These are phyloP conservation scores for Tachysurus vachellii DNA, from an alignment of 2,113 vertebrate genomes.

Conservation along the genomic window DNA sequence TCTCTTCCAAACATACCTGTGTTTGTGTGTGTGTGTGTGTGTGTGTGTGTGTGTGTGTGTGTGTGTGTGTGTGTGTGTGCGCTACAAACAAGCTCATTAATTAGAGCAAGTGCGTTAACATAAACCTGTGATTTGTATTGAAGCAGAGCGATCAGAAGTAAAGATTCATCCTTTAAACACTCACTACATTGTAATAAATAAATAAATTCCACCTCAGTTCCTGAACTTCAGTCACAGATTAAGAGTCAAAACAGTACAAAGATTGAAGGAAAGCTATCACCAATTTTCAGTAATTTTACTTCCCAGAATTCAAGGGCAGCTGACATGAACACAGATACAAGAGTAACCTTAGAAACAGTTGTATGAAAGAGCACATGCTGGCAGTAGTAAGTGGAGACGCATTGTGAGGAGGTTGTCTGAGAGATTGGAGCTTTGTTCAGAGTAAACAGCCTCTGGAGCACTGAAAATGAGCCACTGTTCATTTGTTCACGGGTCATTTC, in stretches of 20 bases:
- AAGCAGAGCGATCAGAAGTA: background rate
- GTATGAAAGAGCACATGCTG: constrained; percentile 17
- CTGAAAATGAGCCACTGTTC: constrained; percentile 24
- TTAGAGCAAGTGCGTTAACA: background rate
- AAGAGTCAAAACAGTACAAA: background rate
- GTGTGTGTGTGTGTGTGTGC: background rate
- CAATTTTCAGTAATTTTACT: background rate
- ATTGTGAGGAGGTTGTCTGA: constrained; percentile 10
- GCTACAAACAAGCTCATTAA: background rate
- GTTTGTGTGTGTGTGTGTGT: background rate
- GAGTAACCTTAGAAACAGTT: constrained; percentile 8
- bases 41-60: no score
- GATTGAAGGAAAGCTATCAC: background rate
- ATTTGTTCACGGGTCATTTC: constrained; percentile 24
- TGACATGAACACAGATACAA: background rate
- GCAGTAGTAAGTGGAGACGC: background rate
- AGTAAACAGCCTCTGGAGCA: constrained; percentile 2
- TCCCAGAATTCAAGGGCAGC: background rate
- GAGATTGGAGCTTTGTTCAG: constrained; percentile 23
- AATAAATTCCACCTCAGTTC: background rate
- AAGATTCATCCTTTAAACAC: background rate
- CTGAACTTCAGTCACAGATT: background rate
- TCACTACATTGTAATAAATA: background rate
- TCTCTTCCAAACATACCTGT: background rate
- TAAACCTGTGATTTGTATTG: background rate